Conservation (phyloP, 2,888 invertebrate genomes). For the Pachliopta kotzebuea region DNA sequence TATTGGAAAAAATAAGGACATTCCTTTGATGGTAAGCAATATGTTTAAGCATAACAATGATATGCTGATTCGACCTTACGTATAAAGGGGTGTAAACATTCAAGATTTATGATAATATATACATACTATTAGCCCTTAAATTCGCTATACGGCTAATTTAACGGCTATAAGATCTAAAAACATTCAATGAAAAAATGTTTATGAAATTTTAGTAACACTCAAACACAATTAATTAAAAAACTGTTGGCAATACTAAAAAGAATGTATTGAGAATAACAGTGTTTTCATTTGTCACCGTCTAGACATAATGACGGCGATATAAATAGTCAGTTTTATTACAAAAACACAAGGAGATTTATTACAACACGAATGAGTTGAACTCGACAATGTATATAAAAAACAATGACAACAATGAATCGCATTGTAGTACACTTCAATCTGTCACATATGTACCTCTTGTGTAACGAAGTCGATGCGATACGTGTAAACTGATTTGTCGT, state of each 20-base stretch:
- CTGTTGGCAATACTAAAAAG: background rate
- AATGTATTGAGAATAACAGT: background rate
- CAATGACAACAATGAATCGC: conserved; percentile 13
- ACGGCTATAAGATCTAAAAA: too few relatives aligned
- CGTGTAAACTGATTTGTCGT: conserved; percentile 22
- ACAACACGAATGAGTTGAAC: background rate
- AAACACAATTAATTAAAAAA: too few relatives aligned
- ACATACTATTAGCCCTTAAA: too few relatives aligned
- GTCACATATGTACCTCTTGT: conserved; percentile 24
- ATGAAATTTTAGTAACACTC: too few relatives aligned
- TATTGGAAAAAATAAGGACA: too few relatives aligned
- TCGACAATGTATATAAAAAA: conserved; percentile 18
- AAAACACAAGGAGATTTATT: background rate
- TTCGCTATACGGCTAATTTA: too few relatives aligned
- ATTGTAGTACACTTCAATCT: conserved; percentile 19
- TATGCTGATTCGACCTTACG: too few relatives aligned
- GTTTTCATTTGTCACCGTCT: background rate
- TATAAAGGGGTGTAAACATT: too few relatives aligned
- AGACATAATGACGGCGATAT: background rate
- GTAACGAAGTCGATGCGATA: conserved; percentile 26
- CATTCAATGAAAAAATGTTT: too few relatives aligned
- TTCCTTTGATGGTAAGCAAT: too few relatives aligned
- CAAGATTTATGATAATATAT: too few relatives aligned
- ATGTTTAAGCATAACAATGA: too few relatives aligned
- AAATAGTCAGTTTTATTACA: conserved; percentile 3